These are phyloP conservation scores for Hirundo rustica DNA, from an alignment of 2,797 vertebrate species.

Conservation along the genomic window DNA sequence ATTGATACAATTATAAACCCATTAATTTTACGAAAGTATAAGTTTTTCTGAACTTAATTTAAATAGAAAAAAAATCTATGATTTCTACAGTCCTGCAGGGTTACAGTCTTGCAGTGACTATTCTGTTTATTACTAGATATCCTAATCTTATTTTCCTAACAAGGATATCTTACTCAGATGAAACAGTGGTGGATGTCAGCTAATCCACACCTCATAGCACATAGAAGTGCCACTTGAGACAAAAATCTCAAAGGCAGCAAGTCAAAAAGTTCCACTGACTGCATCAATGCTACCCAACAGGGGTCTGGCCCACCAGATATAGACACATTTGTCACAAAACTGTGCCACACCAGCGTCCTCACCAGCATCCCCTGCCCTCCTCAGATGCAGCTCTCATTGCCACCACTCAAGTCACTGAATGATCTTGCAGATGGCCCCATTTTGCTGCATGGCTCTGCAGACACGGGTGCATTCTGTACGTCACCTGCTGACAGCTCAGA, in stretches of 20 bases:
- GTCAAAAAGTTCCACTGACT: neutral
- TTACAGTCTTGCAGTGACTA: neutral
- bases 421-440: neutral
- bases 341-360: neutral
- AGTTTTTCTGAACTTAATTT: neutral
- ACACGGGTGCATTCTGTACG: rapidly evolving
- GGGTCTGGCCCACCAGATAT: neutral
- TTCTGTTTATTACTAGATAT: neutral
- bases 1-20: neutral
- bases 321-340: neutral
- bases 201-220: neutral
- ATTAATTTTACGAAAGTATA: neutral
- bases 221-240: neutral
- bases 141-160: neutral
- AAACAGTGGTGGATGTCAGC: neutral
- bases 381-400: neutral
- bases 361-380: neutral
- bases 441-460: neutral
- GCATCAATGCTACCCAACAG: neutral
- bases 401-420: neutral
- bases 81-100: neutral
- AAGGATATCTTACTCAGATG: neutral
- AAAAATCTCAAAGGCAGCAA: neutral
- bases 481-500: neutral
- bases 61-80: neutral